phyloP scores from a whole-genome alignment of 2,113 vertebrate genomes.

The Vanacampus margaritifer region DNA sequence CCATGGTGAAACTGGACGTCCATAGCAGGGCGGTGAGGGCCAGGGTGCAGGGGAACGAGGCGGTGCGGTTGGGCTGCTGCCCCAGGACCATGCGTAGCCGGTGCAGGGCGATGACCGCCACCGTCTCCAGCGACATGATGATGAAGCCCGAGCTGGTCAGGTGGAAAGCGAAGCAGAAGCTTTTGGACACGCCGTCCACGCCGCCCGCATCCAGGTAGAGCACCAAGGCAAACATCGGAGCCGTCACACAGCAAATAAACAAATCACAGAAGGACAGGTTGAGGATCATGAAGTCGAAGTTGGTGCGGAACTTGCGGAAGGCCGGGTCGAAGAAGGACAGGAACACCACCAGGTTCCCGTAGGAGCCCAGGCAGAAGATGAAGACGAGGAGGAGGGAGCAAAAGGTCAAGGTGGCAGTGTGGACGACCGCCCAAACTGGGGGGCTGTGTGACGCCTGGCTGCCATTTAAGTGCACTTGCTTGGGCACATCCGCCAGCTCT shows the following conservation, averaged over 20 bases:
- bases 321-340: conserved; percentile 94
- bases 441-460: conserved; percentile 43
- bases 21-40: conserved; percentile 86
- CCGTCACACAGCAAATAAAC: conserved; percentile 88
- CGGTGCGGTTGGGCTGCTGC: conserved; percentile 82
- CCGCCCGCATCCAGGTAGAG: conserved; percentile 80
- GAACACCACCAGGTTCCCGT: conserved; percentile 92
- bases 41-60: conserved; percentile 84
- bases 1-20: conserved; percentile 90
- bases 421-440: conserved; percentile 74
- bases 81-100: conserved; percentile 90
- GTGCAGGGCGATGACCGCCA: conserved; percentile 91
- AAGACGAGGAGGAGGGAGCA: conserved; percentile 83
- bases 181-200: conserved; percentile 72
- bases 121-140: conserved; percentile 95
- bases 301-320: conserved; percentile 91
- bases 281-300: conserved; percentile 97
- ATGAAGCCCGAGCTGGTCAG: conserved; percentile 89
- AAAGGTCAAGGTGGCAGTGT: conserved; percentile 81
- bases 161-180: conserved; percentile 93
- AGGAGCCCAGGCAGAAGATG: conserved; percentile 92
- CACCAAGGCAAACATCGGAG: conserved; percentile 89
- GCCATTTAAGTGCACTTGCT: conserved; percentile 62
- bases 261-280: conserved; percentile 96
- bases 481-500: conserved; percentile 65